Conservation (phyloP, 2,113 vertebrate genomes). For the Mobula hypostoma region DNA sequence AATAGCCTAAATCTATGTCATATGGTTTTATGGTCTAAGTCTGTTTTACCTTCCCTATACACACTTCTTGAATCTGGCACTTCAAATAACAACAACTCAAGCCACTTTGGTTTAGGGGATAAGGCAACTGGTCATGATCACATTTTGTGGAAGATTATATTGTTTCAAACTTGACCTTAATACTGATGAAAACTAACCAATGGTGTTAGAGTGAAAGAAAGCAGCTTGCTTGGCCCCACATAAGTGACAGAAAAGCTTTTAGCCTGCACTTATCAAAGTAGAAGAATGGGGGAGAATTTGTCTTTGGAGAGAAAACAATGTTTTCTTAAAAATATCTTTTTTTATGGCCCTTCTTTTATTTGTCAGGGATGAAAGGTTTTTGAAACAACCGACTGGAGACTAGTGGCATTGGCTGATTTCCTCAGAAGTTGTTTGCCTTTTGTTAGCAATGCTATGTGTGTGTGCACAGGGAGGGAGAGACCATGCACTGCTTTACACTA, state of each 20-base stretch:
- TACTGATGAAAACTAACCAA: background rate
- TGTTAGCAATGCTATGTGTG: background rate
- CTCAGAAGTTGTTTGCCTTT: slow-evolving; percentile 31
- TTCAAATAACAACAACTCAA: background rate
- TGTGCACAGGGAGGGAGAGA: slow-evolving; percentile 23
- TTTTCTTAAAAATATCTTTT: background rate
- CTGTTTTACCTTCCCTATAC: background rate
- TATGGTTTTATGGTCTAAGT: background rate
- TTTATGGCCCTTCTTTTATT: slow-evolving; percentile 26
- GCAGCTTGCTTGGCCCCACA: background rate
- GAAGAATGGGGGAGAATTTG: slow-evolving; percentile 8
- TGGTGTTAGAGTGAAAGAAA: background rate
- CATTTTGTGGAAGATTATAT: background rate
- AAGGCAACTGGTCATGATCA: background rate
- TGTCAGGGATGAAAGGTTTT: slow-evolving; percentile 36
- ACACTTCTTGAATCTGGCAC: background rate
- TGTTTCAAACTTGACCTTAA: slow-evolving; percentile 15
- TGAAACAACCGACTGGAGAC: slow-evolving; percentile 19
- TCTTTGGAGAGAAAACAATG: slow-evolving; percentile 22
- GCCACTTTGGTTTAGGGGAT: background rate
- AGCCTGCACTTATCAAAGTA: slow-evolving; percentile 19
- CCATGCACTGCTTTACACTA: background rate
- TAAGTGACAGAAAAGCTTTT: background rate
- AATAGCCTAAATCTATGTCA: too few species aligned
- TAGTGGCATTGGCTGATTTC: background rate